Evolutionary conservation across 2,113 vertebrate species (phyloP), one percentile per base, ranked within the genome.

Genomic region (Cochlearius cochlearius): DNA sequence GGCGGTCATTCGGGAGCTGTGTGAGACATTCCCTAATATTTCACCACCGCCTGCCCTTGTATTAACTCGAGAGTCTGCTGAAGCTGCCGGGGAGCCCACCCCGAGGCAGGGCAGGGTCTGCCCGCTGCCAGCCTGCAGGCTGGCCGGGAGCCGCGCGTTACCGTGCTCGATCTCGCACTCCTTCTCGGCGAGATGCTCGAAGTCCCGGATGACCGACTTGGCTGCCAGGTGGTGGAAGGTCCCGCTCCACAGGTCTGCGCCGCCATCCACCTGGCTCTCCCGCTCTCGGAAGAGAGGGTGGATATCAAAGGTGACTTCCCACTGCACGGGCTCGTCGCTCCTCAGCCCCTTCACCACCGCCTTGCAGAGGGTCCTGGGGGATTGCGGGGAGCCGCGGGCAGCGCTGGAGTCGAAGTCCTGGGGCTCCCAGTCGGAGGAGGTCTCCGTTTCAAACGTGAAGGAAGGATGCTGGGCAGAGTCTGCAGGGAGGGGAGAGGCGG

Each of bases 141-240:
- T 12, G 38, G 34, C 38, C 17, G 2, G 52, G 38, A 3, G 21
- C 15, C 11, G 4, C 1, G 8, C 2, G 43, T 98, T 97, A 99
- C 99, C 99, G 1, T 99, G 98, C 92, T 99, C 99, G 5, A 99
- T 99, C 89, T 99, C 99, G n/a, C 97, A 94, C 93, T 99, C 98
- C 52, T 98, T 98, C 45, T 99, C 98, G 0, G 97, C 98, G 85
- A 99, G 99, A 90, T 99, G 99, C 97, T 99, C 99, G 4, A 99
- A 99, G 97, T 99, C 99, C 10, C 98, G 97, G 90, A 99, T 98
- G 96, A 99, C 98, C n/a, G 99, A 99, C 66, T 98, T 98, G 53
- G 98, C 99, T 0, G 99, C 99, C 98, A 99, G 97, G 92, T 99
- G 99, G 95, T 99, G 99, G 97, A 99, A 99, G 91, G 99, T 99